Percentiles rank a stretch among this genome's conserved stretches.
Evolutionary conservation across 2,888 invertebrate genomes (phyloP).

Genomic region (Chymomyza amoena): DNA sequence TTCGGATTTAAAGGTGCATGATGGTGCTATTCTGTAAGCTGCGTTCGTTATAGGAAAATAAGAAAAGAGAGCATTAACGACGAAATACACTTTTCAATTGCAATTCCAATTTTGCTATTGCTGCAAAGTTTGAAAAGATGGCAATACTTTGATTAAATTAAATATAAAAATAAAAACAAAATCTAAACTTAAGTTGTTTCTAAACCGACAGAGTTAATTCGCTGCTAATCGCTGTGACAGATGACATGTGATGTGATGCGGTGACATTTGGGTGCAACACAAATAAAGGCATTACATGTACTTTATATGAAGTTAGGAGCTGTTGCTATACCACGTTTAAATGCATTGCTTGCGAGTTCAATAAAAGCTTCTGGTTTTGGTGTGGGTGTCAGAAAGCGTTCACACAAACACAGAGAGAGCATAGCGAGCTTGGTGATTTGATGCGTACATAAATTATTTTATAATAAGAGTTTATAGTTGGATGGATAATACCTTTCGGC

Average conservation of each 20-base stretch:
- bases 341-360: not conserved
- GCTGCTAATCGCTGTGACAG: not conserved
- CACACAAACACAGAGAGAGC: not conserved
- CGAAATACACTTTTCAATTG: not conserved
- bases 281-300: not conserved
- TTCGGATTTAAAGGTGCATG: conserved; percentile 78
- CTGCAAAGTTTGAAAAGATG: conserved; percentile 57
- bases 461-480: conserved; percentile 5
- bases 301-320: not conserved
- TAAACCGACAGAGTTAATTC: not conserved
- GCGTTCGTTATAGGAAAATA: conserved; percentile 62
- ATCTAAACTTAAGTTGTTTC: not conserved
- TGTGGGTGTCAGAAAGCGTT: not conserved
- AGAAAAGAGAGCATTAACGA: conserved; percentile 4
- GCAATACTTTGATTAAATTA: conserved; percentile 66
- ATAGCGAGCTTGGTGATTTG: not conserved
- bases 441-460: conserved; percentile 8
- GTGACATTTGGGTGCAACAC: conserved; percentile 3
- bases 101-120: conserved; percentile 15
- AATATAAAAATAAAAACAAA: not conserved
- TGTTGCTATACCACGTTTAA: not conserved
- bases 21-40: conserved; percentile 80
- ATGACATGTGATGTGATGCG: not conserved
- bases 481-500: conserved; percentile 51
- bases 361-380: not conserved